Percentiles rank a stretch among this genome's conserved stretches.
phyloP scores from a whole-genome alignment of 2,888 invertebrate genomes.

The Strigamia transsilvanica region DNA sequence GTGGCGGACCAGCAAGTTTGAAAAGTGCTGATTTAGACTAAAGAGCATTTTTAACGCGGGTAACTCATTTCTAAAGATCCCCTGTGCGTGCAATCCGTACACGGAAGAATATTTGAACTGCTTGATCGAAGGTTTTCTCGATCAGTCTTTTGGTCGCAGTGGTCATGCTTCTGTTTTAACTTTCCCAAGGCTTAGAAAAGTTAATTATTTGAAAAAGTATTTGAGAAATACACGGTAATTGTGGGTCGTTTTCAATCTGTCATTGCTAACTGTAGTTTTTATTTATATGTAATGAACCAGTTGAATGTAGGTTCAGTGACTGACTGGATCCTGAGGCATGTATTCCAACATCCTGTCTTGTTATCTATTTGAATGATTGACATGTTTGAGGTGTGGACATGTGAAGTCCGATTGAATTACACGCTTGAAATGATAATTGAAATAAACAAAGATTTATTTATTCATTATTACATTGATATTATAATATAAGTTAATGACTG shows the following conservation, averaged over 20 bases:
- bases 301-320: slow-evolving; percentile 12
- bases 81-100: no score
- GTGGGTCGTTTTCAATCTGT: no score
- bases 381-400: not conserved
- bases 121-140: no score
- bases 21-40: no score
- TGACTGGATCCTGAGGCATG: not conserved
- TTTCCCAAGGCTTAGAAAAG: no score
- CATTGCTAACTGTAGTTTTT: no score
- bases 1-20: no score
- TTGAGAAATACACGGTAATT: not conserved
- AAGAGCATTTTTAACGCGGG: no score
- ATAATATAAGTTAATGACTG: slow-evolving; percentile 45
- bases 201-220: not conserved
- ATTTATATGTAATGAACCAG: not conserved
- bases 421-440: not conserved
- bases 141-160: no score
- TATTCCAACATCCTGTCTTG: not conserved
- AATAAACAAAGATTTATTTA: slow-evolving; percentile 25
- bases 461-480: slow-evolving; percentile 16
- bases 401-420: not conserved
- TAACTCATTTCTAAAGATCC: no score
- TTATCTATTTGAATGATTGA: not conserved
- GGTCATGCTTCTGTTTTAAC: no score
- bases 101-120: no score